Conservation (phyloP, 2,113 vertebrate genomes). For the Rhinichthys klamathensis region DNA sequence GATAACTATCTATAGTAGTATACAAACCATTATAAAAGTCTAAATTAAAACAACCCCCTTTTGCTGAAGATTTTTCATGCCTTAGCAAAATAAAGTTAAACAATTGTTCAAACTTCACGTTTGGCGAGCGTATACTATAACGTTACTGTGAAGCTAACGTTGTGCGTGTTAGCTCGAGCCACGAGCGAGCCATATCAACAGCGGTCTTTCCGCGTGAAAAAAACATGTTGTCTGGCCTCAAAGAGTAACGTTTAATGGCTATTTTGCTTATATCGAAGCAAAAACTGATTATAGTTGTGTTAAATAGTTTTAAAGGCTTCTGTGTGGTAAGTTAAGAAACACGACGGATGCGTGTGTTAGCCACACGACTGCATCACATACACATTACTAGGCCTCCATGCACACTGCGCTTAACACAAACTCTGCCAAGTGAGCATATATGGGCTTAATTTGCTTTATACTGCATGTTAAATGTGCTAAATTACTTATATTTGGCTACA, state of each 20-base stretch:
- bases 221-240: no score
- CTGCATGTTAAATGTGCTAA: neutral
- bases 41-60: neutral
- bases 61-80: neutral
- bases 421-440: neutral
- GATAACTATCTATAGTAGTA: neutral
- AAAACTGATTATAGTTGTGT: neutral
- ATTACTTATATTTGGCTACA: neutral
- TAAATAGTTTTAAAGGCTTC: neutral
- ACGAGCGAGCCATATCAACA: neutral
- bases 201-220: neutral
- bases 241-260: neutral
- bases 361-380: constrained; percentile 17
- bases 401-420: neutral
- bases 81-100: neutral
- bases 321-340: neutral
- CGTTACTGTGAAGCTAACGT: neutral
- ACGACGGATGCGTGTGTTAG: constrained; percentile 1
- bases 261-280: neutral
- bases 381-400: constrained; percentile 1
- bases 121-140: neutral
- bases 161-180: constrained; percentile 25
- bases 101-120: neutral
- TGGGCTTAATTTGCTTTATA: neutral
- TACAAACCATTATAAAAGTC: neutral